These are phyloP conservation scores for Ammodytes marinus DNA, from an alignment of 2,113 vertebrate genomes.

Conservation along the genomic window DNA sequence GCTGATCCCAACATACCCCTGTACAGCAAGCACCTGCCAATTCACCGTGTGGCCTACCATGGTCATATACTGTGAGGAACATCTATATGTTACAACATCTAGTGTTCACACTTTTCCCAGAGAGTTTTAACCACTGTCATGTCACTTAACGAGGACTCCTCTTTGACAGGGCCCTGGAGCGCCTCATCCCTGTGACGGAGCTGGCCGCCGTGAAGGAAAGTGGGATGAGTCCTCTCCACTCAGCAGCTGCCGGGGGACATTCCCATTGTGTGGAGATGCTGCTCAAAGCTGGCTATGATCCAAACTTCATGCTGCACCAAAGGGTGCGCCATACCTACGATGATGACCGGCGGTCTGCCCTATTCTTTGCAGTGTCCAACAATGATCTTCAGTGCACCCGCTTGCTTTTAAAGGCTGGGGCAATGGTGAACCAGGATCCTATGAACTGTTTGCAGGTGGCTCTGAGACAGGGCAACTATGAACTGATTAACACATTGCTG, in stretches of 20 bases:
- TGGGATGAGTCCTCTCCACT: conserved; percentile 96
- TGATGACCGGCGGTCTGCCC: conserved; percentile 91
- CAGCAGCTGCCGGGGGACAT: conserved; percentile 92
- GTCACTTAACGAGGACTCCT: conserved; percentile 10
- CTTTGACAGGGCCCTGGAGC: conserved; percentile 87
- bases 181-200: conserved; percentile 89
- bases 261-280: conserved; percentile 91
- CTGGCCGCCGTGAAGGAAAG: conserved; percentile 88
- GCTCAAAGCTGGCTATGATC: conserved; percentile 90
- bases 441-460: conserved; percentile 94
- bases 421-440: conserved; percentile 95
- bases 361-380: conserved; percentile 94
- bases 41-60: conserved; percentile 93
- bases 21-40: conserved; percentile 92
- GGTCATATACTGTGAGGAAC: conserved; percentile 92
- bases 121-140: background rate
- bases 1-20: conserved; percentile 94
- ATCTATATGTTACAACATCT: background rate
- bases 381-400: conserved; percentile 88
- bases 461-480: conserved; percentile 92
- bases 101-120: conserved; percentile 4
- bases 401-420: conserved; percentile 91
- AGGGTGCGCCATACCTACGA: conserved; percentile 90
- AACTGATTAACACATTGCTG: conserved; percentile 90
- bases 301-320: conserved; percentile 94